Evolutionary conservation across 2,797 vertebrate genomes (phyloP), one percentile per base, ranked within the genome.

Genomic region (Momotus momota): DNA sequence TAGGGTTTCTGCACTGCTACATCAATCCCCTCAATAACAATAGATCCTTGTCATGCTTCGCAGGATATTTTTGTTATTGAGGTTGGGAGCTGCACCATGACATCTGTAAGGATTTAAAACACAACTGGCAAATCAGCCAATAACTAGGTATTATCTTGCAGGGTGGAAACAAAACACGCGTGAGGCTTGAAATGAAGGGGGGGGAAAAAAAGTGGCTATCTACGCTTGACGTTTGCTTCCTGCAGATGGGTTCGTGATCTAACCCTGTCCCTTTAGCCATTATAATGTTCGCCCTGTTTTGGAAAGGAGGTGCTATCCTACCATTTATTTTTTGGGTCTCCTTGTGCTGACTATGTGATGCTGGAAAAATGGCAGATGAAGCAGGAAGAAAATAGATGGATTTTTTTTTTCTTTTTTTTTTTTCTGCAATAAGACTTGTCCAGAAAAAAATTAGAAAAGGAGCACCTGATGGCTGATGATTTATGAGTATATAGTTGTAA

Each of bases 1-100:
- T 35, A 80, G 27, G 27, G 38, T 84, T 94, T 93, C 71, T 83
- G 82, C 21, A 41, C 64, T 66, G 60, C 77, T 94, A 84, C 69
- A 77, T 73, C 90, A 90, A 66, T 95, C 64, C 77, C 61, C 66
- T 93, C 91, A 84, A 78, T 92, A 97, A 95, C 83, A 94, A 93
- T 43, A 92, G 86, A 96, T 96, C 55, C 23, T 81, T 90, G 66
- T 27, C 33, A 58, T 94, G 40, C 65, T 91, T 93, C 64, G 71
- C 82, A 92, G 90, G 54, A 81, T 96, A 65, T 83, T 93, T 96
- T 97, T 67, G 10, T 96, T 97, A 65, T 93, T 91, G 96, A 92
- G 48, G 58, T 33, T 96, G 90, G 71, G 49, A 95, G 64, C 43
- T 33, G 35, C 86, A 66, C n/a, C 88, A 78, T 85, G 90, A 90